Evolutionary conservation across 2,888 invertebrate genomes (phyloP).

Genomic region (Myopa testacea): DNA sequence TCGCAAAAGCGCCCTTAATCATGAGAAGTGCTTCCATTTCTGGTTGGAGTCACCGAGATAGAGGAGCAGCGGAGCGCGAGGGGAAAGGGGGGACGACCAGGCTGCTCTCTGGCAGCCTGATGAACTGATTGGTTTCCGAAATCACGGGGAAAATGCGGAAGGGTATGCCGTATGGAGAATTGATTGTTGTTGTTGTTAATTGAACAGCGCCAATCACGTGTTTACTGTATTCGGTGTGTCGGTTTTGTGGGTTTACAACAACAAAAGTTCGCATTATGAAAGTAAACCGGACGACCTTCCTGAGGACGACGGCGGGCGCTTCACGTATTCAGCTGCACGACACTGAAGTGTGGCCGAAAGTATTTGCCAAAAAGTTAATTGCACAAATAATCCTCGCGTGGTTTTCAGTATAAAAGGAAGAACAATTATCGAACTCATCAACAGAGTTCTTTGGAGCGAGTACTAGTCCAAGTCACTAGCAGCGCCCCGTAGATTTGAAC

Average conservation of each 20-base stretch:
- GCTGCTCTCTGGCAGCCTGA: background rate
- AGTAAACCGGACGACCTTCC: constrained; percentile 66
- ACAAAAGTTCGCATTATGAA: constrained; percentile 52
- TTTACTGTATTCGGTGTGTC: background rate
- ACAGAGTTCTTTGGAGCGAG: constrained; percentile 65
- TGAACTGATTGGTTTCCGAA: background rate
- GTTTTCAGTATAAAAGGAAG: constrained; percentile 59
- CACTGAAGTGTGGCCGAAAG: background rate
- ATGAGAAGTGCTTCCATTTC: background rate
- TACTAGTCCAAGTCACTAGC: constrained; percentile 65
- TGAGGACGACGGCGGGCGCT: constrained; percentile 56
- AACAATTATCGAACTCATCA: constrained; percentile 51
- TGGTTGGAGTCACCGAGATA: background rate
- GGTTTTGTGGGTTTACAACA: background rate
- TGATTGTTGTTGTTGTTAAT: constrained; percentile 23
- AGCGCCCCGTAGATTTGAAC: constrained; percentile 55
- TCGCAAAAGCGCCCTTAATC: background rate
- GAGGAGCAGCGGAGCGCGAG: no score
- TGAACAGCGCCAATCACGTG: constrained; percentile 25
- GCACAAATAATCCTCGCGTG: constrained; percentile 11
- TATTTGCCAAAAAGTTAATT: constrained; percentile 35
- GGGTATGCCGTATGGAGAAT: background rate
- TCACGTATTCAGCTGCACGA: background rate
- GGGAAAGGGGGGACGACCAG: no score
- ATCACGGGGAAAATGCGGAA: background rate